Base-by-base conservation (phyloP, 2,113 vertebrate species). In the Protobothrops flavoviridis region DNA sequence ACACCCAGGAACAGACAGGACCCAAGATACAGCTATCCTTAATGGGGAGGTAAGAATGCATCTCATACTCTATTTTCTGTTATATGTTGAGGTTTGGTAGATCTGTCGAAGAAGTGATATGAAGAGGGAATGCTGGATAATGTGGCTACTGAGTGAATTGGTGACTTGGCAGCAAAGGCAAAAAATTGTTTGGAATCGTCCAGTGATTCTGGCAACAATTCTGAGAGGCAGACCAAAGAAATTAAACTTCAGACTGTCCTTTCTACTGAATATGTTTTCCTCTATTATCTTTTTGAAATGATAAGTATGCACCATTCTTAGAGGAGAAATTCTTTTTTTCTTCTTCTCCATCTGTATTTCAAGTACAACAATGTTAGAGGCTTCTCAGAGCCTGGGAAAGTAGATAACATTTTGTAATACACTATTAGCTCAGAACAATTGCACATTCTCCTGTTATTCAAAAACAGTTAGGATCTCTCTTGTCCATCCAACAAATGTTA, bases 21-120 rank as follows among this genome's bases (percentile, higher is more conserved):
- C 98, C 96, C 98, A 99, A 95, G 99, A 99, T 89, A 98, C 98
- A 0, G 98, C 98, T 3, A 96, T 98, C 87, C 97, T 98, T 96
- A 99, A 99, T 0, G 99, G 99, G 29, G 99, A 99, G 99, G 99
- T 99, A 95, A 98, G 98, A 61, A 0, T 59, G 17, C 8, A 2
- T 0, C 55, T 56, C 5, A 4, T 1, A 29, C 7, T 0, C 33
- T 39, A 23, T 39, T 88, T 91, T 29, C 74, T 85, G 5, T 57
- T 61, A 4, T 39, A 24, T 59, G 91, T 43, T 85, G 57, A 90
- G 52, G 87, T 43, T 91, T 93, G 13, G 7, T n/a, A 57, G 29
- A 43, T 93, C 26, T 89, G 24, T 93, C 17, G 26, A 53, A 39
- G n/a, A 87, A 90, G 23, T 61, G 29, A 45, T 45, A 50, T 2